Conservation (phyloP, 2,113 vertebrate species). For the Mobula birostris region DNA sequence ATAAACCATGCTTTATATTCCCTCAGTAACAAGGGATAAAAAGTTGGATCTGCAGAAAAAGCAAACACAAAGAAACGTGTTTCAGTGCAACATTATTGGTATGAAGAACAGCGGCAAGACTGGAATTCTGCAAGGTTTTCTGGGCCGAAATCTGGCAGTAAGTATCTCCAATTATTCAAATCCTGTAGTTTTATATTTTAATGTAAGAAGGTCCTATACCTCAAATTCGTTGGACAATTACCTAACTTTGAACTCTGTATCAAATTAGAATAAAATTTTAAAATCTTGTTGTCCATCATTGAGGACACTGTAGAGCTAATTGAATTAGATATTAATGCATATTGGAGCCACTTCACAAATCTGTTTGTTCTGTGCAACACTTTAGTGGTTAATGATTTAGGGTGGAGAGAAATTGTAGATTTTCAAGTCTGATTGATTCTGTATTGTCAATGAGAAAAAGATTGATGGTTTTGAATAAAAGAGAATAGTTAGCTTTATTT, state of each 20-base stretch:
- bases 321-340: not conserved
- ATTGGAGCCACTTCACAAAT: not conserved
- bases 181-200: not conserved
- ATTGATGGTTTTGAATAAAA: not conserved
- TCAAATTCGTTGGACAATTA: no score
- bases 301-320: not conserved
- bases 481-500: no score
- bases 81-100: conserved; percentile 87
- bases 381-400: not conserved
- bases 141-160: conserved; percentile 81
- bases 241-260: not conserved
- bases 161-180: conserved; percentile 42
- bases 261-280: not conserved
- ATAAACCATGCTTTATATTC: conserved; percentile 37
- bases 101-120: conserved; percentile 79
- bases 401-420: not conserved
- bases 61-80: conserved; percentile 93
- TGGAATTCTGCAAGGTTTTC: conserved; percentile 83
- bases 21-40: conserved; percentile 89
- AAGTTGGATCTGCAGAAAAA: conserved; percentile 97
- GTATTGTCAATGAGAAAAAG: not conserved
- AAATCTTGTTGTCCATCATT: not conserved
- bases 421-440: not conserved
- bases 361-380: not conserved
- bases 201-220: not conserved